Evolutionary conservation across 1,140 invertebrate species (phyloP).

Genomic region (Nasonia vitripennis): DNA sequence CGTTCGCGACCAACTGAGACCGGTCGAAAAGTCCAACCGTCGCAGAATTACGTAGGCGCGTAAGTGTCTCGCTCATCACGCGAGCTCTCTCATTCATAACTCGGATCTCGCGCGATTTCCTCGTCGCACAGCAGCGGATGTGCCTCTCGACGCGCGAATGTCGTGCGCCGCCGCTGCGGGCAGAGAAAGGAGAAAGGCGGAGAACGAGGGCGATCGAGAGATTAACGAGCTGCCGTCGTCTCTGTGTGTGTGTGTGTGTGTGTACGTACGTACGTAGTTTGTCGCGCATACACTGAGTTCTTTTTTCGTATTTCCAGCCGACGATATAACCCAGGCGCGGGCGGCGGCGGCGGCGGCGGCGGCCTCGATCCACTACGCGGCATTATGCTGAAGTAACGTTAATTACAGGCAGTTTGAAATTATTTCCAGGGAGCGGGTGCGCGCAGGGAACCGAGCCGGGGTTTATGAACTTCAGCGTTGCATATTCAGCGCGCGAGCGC

Average conservation of each 20-base stretch:
- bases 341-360: too few relatives aligned
- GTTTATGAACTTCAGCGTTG: background rate
- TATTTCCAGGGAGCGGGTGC: background rate
- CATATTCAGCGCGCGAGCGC: background rate
- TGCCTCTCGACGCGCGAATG: background rate
- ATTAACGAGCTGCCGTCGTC: background rate
- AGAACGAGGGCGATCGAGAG: background rate
- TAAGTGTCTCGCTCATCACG: too few relatives aligned
- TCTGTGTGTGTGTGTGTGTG: too few relatives aligned
- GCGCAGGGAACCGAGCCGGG: background rate
- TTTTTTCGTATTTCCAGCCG: background rate
- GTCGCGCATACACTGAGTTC: too few relatives aligned
- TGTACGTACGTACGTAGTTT: too few relatives aligned
- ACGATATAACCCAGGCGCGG: background rate
- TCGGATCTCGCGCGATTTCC: too few relatives aligned
- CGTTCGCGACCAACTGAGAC: too few relatives aligned
- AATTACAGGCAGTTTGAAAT: background rate
- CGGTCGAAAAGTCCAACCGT: too few relatives aligned
- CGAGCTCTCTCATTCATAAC: too few relatives aligned
- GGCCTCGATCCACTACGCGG: background rate
- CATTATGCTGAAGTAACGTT: too few relatives aligned
- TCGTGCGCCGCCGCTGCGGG: background rate
- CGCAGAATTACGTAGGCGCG: too few relatives aligned
- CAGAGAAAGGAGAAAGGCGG: background rate
- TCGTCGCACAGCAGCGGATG: background rate